phyloP scores from a whole-genome alignment of 2,113 vertebrate genomes.

The Picathartes gymnocephalus region DNA sequence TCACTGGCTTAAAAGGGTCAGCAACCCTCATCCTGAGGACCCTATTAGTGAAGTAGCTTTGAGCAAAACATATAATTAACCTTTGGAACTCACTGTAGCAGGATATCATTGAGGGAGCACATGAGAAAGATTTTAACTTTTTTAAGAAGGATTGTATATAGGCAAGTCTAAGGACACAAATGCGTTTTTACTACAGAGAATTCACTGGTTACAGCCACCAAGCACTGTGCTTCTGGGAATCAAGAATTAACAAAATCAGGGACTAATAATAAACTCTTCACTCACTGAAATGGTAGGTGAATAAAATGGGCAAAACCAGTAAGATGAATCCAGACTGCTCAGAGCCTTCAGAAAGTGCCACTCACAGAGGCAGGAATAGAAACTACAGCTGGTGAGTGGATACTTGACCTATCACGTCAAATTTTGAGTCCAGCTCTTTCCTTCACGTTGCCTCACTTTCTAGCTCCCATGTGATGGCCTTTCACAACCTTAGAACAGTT shows the following conservation, averaged over 20 bases:
- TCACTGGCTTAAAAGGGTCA: constrained; percentile 46
- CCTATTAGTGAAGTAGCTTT: constrained; percentile 30
- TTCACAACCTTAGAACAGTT: not conserved
- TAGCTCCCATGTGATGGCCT: not conserved
- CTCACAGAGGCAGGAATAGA: not conserved
- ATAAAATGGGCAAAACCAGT: not conserved
- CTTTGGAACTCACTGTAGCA: constrained; percentile 16
- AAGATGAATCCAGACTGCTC: not conserved
- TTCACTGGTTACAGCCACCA: not conserved
- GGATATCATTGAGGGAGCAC: constrained; percentile 32
- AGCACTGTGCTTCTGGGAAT: not conserved
- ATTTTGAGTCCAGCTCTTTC: not conserved
- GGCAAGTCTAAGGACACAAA: not conserved
- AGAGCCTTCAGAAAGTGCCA: not conserved
- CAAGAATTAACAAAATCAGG: not conserved
- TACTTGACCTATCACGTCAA: not conserved
- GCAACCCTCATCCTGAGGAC: not conserved
- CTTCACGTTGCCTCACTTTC: not conserved
- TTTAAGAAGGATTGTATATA: not conserved
- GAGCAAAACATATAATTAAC: constrained; percentile 40
- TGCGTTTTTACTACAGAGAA: not conserved
- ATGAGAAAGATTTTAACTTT: not conserved
- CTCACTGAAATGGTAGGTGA: not conserved
- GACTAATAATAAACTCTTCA: not conserved
- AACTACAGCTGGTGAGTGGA: not conserved